Percentiles rank a stretch among this genome's conserved stretches.
Evolutionary conservation across 2,113 vertebrate genomes (phyloP).

Genomic region (Lathamus discolor): DNA sequence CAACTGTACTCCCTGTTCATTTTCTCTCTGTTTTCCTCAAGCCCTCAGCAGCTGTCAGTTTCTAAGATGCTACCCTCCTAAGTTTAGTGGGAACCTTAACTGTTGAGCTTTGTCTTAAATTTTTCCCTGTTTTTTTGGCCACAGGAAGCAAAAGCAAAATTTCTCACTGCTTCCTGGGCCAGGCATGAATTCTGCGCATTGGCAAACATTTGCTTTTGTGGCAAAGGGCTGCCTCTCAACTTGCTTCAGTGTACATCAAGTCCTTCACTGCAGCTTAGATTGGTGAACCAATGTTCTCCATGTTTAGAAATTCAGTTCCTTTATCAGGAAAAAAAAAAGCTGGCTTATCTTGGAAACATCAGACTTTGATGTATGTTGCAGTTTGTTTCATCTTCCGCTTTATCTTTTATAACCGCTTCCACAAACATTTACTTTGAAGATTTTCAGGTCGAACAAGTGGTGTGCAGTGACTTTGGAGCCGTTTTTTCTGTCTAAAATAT

Average conservation of each 20-base stretch:
- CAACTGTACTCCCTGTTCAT: neutral
- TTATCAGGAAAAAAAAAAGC: neutral
- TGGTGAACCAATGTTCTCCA: neutral
- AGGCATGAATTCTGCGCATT: neutral
- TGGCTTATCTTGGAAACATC: neutral
- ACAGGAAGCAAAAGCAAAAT: neutral
- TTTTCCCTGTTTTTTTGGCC: neutral
- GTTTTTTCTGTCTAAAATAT: neutral
- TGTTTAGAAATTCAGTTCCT: neutral
- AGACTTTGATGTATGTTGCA: neutral
- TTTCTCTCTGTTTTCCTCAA: neutral
- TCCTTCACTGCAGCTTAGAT: neutral
- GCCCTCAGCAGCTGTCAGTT: neutral
- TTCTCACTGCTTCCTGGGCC: neutral
- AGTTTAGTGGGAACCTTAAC: neutral
- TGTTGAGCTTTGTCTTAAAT: neutral
- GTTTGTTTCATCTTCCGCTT: conserved; percentile 1
- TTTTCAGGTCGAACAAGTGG: neutral
- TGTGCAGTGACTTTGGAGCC: neutral
- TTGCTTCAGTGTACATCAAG: neutral
- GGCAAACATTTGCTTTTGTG: neutral
- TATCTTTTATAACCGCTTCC: neutral
- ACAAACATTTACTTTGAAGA: neutral
- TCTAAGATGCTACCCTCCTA: neutral
- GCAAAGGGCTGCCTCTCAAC: neutral